Conservation (phyloP, 1,140 invertebrate genomes). For the Zaprionus nigranus region DNA sequence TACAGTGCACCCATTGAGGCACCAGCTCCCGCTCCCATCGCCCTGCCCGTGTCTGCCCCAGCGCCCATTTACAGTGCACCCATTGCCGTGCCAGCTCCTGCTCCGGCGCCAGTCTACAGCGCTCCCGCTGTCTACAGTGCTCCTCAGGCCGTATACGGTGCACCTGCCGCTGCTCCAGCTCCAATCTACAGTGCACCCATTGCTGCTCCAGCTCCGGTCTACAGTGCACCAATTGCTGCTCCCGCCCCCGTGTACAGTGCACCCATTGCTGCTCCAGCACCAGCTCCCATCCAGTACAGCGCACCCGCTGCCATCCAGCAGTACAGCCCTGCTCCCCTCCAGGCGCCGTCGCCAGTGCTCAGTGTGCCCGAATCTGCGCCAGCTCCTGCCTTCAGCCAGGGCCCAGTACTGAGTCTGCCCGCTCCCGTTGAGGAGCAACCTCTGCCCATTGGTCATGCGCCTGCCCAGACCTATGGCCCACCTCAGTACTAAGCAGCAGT, state of each 20-base stretch:
- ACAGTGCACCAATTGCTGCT: conserved; percentile 6
- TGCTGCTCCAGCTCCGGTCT: not conserved
- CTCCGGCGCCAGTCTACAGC: conserved; percentile 27
- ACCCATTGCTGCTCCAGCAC: conserved; percentile 21
- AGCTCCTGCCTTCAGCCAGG: conserved; percentile 26
- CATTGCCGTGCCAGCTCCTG: conserved; percentile 16
- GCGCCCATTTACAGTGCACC: conserved; percentile 51
- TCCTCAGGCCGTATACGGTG: conserved; percentile 31
- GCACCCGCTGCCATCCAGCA: conserved; percentile 20
- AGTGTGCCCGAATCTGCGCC: conserved; percentile 46
- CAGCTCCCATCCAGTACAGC: conserved; percentile 25
- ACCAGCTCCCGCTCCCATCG: conserved; percentile 13
- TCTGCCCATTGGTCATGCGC: conserved; percentile 62
- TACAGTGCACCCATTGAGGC: conserved; percentile 13
- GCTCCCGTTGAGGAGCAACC: conserved; percentile 49
- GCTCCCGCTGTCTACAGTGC: conserved; percentile 17
- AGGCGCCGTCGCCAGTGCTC: conserved; percentile 35
- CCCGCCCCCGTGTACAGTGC: conserved; percentile 26
- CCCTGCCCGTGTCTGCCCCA: conserved; percentile 22
- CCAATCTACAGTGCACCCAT: conserved; percentile 40
- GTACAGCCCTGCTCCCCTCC: conserved; percentile 8
- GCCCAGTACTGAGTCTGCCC: conserved; percentile 54
- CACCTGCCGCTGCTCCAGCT: conserved; percentile 11
- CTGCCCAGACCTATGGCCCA: conserved; percentile 75
- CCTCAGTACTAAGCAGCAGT: conserved; percentile 52